Conservation (phyloP, 2,888 invertebrate species). For the Heteromurus nitidus region DNA sequence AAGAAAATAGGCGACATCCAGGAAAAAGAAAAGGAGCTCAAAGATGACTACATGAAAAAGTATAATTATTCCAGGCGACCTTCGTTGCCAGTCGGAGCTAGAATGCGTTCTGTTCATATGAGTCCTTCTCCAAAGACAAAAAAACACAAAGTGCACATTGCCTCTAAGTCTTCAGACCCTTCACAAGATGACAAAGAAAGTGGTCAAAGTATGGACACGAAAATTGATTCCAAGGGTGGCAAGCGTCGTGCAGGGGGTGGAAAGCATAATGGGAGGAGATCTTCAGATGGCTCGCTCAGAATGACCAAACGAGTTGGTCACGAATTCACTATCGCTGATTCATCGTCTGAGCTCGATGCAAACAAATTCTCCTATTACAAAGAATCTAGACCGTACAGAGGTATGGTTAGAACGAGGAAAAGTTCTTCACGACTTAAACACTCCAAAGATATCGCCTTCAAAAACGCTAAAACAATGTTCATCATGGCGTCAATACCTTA, state of each 20-base stretch:
- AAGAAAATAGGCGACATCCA: conserved; percentile 39
- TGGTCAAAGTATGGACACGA: neutral
- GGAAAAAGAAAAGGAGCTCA: conserved; percentile 44
- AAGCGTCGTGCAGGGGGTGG: neutral
- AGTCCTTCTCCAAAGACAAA: conserved; percentile 47
- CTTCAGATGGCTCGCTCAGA: no score
- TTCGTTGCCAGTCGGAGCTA: conserved; percentile 55
- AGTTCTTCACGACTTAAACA: neutral
- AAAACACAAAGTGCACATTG: conserved; percentile 13
- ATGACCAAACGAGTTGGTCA: neutral
- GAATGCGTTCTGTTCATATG: conserved; percentile 38
- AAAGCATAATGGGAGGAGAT: no score
- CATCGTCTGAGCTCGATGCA: no score
- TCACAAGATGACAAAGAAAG: conserved; percentile 31
- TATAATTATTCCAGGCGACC: conserved; percentile 58
- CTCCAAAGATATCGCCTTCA: no score
- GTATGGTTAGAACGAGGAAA: neutral
- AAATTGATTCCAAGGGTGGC: neutral
- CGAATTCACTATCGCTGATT: no score
- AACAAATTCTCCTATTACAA: no score
- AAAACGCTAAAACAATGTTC: conserved; percentile 51
- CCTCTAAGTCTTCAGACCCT: conserved; percentile 36
- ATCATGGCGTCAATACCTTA: conserved; percentile 65
- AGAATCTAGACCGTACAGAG: neutral
- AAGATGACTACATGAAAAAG: conserved; percentile 46